Conservation (phyloP, 1,140 invertebrate species). For the Dendrolimus punctatus region DNA sequence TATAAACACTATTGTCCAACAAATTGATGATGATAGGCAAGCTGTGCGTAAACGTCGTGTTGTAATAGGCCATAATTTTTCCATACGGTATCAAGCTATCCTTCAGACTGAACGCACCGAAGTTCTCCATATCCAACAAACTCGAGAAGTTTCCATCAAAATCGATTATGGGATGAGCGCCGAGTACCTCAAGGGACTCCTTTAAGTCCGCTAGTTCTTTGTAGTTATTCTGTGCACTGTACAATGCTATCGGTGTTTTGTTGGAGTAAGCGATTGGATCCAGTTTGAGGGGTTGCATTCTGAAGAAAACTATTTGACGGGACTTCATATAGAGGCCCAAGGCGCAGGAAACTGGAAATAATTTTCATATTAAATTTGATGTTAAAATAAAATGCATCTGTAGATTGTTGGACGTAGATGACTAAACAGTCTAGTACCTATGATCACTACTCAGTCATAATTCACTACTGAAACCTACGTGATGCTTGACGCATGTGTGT, state of each 20-base stretch:
- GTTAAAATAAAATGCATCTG: too few species aligned
- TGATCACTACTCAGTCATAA: too few species aligned
- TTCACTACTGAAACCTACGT: too few species aligned
- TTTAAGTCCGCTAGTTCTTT: constrained; percentile 51
- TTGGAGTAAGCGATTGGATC: constrained; percentile 70
- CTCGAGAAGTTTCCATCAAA: constrained; percentile 78
- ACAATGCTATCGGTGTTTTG: constrained; percentile 64
- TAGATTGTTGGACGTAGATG: too few species aligned
- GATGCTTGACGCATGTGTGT: too few species aligned
- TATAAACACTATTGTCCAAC: constrained; percentile 81
- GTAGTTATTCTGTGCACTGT: constrained; percentile 54
- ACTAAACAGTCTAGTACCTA: too few species aligned
- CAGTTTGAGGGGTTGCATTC: constrained; percentile 75
- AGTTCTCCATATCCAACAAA: constrained; percentile 74
- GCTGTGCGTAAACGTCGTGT: constrained; percentile 85
- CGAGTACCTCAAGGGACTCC: constrained; percentile 51
- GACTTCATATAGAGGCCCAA: constrained; percentile 80
- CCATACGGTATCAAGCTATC: constrained; percentile 68
- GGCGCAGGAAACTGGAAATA: constrained; percentile 72
- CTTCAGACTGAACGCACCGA: constrained; percentile 77
- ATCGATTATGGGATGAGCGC: constrained; percentile 64
- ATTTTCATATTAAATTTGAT: neutral
- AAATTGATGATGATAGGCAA: constrained; percentile 84
- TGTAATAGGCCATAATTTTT: constrained; percentile 79
- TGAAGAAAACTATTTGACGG: constrained; percentile 74